These are phyloP conservation scores for Acanthurus leucopareius DNA, from an alignment of 2,797 vertebrate genomes.

Conservation along the genomic window DNA sequence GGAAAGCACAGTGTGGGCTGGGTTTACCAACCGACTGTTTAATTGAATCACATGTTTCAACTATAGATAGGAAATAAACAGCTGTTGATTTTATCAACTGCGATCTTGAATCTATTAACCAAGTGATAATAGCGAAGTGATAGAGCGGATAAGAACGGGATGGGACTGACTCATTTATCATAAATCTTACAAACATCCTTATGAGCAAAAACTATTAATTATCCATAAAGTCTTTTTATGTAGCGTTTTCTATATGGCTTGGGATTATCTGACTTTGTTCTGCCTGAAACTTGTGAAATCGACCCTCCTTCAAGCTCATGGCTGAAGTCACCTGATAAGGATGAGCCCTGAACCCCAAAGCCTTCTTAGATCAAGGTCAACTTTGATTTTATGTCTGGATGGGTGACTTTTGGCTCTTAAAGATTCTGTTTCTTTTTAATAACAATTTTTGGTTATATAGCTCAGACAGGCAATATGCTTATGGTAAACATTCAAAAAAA, in stretches of 20 bases:
- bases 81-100: conserved; percentile 19
- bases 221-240: background rate
- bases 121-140: background rate
- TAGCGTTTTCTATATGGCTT: background rate
- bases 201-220: background rate
- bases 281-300: background rate
- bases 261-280: background rate
- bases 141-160: background rate
- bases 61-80: background rate
- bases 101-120: conserved; percentile 1
- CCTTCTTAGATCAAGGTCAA: background rate
- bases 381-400: background rate
- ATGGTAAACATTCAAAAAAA: too few species aligned
- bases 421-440: too few species aligned
- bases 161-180: background rate
- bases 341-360: conserved; percentile 33
- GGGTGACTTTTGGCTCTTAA: background rate
- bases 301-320: background rate
- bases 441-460: too few species aligned
- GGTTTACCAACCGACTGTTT: background rate
- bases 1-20: background rate
- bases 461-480: too few species aligned
- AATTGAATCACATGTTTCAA: conserved; percentile 30
- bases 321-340: conserved; percentile 70
- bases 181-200: background rate